Base-by-base conservation (phyloP, 2,113 vertebrate species). In the Malurus elegans region DNA sequence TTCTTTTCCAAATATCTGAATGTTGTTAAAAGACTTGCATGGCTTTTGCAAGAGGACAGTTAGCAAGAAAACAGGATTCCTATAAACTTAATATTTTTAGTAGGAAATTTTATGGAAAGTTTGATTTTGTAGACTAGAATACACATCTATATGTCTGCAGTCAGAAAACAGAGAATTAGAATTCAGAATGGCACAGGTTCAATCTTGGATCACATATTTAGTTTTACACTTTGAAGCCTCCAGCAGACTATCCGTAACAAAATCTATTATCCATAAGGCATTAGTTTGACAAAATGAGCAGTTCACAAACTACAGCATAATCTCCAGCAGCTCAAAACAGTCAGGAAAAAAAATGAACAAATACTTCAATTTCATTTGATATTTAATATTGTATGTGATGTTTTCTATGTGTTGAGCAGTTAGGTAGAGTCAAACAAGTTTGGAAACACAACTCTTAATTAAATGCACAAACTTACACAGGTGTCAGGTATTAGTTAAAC, bases 71-170 rank as follows among this genome's bases (percentile, higher is more conserved):
- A 57, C 11, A 67, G 10, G 24, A 64, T 26, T 72, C 29, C 36
- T n/a, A 45, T 8, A 54, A 69, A 88, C 24, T 64, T 11, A 44
- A 12, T 19, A 21, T 16, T 15, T 83, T 34, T 79, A 25, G 28
- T 25, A 61, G 47, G 6, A 70, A 86, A 76, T 53, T 32, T 6
- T 40, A 56, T 1, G 0, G n/a, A 48, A 84, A 93, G 71, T 14
- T 1, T 40, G 1, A 38, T 61, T 85, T 65, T 56, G n/a, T 18
- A 50, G 21, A 25, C 31, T n/a, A 65, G 45, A 87, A 74, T n/a
- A 67, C 2, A 16, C 7, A 48, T 2, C 12, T 72, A 0, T 3
- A 32, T 10, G 8, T 29, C 20, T 57, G 44, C 42, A 72, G 50
- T n/a, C 36, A 79, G 34, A 82, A 90, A 76, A 67, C 6, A 53